Percentiles rank a stretch among this genome's conserved stretches.
phyloP scores from a whole-genome alignment of 2,888 invertebrate species.

The Lepidocyrtinus sp. region DNA sequence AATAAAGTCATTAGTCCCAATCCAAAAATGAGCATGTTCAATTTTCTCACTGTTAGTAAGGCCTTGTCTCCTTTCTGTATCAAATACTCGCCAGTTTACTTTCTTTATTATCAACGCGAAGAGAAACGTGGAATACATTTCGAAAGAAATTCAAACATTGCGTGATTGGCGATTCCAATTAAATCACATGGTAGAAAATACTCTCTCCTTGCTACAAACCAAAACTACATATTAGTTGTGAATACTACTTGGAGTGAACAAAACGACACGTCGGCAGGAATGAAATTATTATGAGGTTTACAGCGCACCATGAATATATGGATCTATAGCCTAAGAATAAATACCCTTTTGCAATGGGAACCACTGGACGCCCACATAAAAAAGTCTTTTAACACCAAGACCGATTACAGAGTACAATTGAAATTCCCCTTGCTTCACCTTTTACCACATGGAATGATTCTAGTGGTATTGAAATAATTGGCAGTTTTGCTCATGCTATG shows the following conservation, averaged over 20 bases:
- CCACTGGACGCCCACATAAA: background rate
- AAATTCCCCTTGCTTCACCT: background rate
- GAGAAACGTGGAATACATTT: slow-evolving; percentile 42
- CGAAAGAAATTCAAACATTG: slow-evolving; percentile 52
- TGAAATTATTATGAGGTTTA: background rate
- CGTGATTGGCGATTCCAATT: slow-evolving; percentile 60
- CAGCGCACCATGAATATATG: no score
- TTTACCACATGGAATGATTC: background rate
- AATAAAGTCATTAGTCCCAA: slow-evolving; percentile 41
- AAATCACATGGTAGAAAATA: slow-evolving; percentile 12
- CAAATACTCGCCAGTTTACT: background rate
- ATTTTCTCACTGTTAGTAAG: slow-evolving; percentile 14
- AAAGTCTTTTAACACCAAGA: no score
- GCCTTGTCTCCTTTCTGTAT: slow-evolving; percentile 48
- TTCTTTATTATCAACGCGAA: background rate
- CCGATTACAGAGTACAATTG: no score
- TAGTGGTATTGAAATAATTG: slow-evolving; percentile 58
- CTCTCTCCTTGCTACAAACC: background rate
- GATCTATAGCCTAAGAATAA: no score
- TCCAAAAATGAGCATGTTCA: slow-evolving; percentile 21
- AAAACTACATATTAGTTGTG: background rate
- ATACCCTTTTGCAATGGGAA: no score
- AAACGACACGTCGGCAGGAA: background rate
- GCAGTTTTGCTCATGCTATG: slow-evolving; percentile 58
- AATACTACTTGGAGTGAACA: no score